These are phyloP conservation scores for Propithecus perrieri DNA, from an alignment of 2,797 vertebrate species.

Conservation along the genomic window DNA sequence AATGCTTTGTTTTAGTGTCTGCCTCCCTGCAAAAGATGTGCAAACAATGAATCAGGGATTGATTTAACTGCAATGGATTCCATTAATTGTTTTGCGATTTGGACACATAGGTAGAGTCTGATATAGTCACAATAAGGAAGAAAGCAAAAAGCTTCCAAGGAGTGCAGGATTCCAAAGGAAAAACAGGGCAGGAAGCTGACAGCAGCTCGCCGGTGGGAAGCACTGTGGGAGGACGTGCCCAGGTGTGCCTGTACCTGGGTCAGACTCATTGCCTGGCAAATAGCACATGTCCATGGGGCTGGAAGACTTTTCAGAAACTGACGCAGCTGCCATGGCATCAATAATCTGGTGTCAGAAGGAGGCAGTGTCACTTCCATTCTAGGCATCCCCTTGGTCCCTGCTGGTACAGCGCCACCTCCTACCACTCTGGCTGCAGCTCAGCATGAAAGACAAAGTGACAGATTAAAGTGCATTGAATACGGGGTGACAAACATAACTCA, in stretches of 20 bases:
- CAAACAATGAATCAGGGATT: neutral
- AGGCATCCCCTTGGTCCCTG: neutral
- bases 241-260: neutral
- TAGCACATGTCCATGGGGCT: neutral
- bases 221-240: neutral
- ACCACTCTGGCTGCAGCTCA: neutral
- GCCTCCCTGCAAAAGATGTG: neutral
- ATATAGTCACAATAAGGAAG: neutral
- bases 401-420: fast-evolving
- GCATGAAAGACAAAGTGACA: neutral
- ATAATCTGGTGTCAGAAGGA: neutral
- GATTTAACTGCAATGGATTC: neutral
- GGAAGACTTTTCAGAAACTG: neutral
- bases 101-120: neutral
- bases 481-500: fast-evolving
- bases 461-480: neutral
- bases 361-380: fast-evolving
- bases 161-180: neutral
- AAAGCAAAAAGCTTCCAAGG: no score
- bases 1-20: neutral
- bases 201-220: neutral
- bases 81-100: neutral
- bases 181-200: neutral
- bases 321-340: neutral
- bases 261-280: neutral